Percentiles rank a stretch among this genome's conserved stretches.
phyloP scores from a whole-genome alignment of 2,113 vertebrate genomes.

The Sprattus sprattus region DNA sequence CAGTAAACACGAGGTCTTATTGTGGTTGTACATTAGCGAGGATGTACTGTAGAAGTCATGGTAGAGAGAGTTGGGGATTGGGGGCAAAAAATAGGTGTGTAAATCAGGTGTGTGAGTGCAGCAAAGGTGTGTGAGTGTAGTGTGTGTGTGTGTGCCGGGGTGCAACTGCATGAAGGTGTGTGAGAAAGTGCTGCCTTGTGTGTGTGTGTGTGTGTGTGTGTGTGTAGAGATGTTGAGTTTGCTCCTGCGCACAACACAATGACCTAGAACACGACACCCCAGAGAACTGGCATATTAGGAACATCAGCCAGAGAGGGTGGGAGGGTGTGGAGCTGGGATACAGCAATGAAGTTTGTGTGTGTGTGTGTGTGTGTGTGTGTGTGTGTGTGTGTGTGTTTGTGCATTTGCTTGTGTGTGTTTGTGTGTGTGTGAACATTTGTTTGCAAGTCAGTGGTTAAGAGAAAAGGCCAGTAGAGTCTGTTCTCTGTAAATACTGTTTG shows the following conservation, averaged over 20 bases:
- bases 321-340: background rate
- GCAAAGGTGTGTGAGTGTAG: background rate
- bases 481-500: background rate
- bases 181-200: background rate
- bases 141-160: background rate
- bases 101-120: too few species aligned
- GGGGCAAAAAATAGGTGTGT: background rate
- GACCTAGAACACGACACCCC: conserved; percentile 38
- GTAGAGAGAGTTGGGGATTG: background rate
- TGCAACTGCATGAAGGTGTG: background rate
- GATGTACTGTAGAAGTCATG: background rate
- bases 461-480: background rate
- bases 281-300: conserved; percentile 54
- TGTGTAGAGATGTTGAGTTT: conserved; percentile 16
- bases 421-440: background rate
- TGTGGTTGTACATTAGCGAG: too few species aligned
- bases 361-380: background rate
- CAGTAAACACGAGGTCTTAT: too few species aligned
- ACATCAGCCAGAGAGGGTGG: conserved; percentile 14
- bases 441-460: background rate
- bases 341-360: background rate
- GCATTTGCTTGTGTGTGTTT: background rate
- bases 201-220: background rate
- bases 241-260: conserved; percentile 49
- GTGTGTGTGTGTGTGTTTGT: background rate